Percentiles rank a stretch among this genome's conserved stretches.
Evolutionary conservation across 2,888 invertebrate genomes (phyloP).

Genomic region (Pherbina coryleti): DNA sequence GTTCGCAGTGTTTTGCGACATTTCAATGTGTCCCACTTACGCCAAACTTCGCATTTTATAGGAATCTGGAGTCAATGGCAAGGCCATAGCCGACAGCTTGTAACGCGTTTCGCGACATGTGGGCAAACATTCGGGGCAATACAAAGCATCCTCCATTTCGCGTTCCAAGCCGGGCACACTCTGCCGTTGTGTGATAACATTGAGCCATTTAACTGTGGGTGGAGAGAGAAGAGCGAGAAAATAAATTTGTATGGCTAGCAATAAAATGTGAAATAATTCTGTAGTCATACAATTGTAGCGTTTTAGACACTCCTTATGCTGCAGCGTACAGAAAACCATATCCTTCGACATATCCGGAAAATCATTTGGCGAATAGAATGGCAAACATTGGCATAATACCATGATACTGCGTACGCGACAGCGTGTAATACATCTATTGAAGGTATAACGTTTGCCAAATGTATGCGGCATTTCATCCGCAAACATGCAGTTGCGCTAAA

Average conservation of each 20-base stretch:
- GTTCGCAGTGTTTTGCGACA: too few species aligned
- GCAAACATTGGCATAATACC: constrained; percentile 74
- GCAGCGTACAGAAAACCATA: constrained; percentile 62
- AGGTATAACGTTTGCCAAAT: constrained; percentile 63
- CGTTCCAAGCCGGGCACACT: constrained; percentile 67
- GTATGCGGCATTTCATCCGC: constrained; percentile 67
- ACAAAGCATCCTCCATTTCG: constrained; percentile 72
- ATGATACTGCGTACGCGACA: constrained; percentile 73
- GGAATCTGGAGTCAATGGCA: constrained; percentile 42
- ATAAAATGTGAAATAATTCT: background rate
- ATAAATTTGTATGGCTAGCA: background rate
- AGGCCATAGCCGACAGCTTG: constrained; percentile 58
- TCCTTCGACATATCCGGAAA: constrained; percentile 48
- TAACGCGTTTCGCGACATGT: constrained; percentile 73
- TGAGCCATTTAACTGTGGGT: constrained; percentile 69
- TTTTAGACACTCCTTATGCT: constrained; percentile 69
- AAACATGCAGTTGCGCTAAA: constrained; percentile 74
- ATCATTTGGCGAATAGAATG: constrained; percentile 70
- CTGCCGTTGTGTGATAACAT: constrained; percentile 62
- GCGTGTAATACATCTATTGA: constrained; percentile 74
- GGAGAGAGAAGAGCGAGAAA: background rate
- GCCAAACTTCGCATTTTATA: constrained; percentile 40
- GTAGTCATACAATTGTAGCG: constrained; percentile 71
- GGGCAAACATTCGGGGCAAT: constrained; percentile 73
- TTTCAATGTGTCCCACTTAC: constrained; percentile 41